Evolutionary conservation across 2,888 invertebrate species (phyloP).

Genomic region (Drosophila nr. fundita): DNA sequence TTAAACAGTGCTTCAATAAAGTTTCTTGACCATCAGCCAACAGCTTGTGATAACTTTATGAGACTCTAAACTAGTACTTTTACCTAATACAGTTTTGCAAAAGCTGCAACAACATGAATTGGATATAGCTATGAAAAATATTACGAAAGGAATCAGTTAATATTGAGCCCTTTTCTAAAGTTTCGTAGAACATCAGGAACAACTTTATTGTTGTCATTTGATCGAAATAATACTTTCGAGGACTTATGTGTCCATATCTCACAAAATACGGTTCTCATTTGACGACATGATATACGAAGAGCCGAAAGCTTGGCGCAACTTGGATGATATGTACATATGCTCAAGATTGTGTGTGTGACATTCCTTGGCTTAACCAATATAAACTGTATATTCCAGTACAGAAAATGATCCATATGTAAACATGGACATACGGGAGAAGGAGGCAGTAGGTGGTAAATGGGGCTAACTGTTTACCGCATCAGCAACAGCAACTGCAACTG

Average conservation of each 20-base stretch:
- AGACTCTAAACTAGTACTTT: neutral
- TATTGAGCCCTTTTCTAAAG: neutral
- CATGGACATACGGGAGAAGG: neutral
- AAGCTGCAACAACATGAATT: neutral
- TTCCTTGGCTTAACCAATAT: slow-evolving; percentile 1
- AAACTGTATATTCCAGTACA: neutral
- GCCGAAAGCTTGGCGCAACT: neutral
- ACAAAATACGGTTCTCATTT: neutral
- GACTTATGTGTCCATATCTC: neutral
- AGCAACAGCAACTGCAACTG: slow-evolving; percentile 48
- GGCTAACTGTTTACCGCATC: slow-evolving; percentile 62
- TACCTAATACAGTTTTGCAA: neutral
- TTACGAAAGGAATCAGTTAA: neutral
- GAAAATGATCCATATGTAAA: slow-evolving; percentile 18
- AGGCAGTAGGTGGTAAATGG: slow-evolving; percentile 30
- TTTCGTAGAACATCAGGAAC: neutral
- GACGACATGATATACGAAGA: neutral
- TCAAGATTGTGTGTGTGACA: neutral
- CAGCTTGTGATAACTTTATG: neutral
- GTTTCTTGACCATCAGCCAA: neutral
- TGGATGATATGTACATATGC: neutral
- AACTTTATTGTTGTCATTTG: neutral
- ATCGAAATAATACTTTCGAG: neutral
- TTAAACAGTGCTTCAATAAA: neutral
- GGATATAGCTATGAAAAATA: neutral